Base-by-base conservation (phyloP, 2,797 vertebrate species). In the Stomatorhinus walkeri region DNA sequence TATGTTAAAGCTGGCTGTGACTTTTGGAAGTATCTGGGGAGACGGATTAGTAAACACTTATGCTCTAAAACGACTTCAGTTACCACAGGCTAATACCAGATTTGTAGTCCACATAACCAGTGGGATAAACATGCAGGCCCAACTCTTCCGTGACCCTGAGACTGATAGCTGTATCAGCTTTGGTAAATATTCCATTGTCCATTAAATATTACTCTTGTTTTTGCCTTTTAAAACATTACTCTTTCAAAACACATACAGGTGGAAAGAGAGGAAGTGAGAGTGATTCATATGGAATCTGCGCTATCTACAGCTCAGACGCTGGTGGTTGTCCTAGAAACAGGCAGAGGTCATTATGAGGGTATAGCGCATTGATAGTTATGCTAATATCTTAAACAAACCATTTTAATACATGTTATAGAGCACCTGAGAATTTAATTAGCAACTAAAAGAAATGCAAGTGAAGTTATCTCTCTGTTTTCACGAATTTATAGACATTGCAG, bases 31-130 rank as follows among this genome's bases (percentile, higher is more conserved):
- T 93, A 94, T 95, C 94, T 94, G 93, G 90, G 91, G 92, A 93
- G 93, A 89, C 91, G 91, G 94, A 95, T 95, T 95, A 95, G 87
- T 52, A 83, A 88, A 68, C 48, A 81, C 88, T 92, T 93, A 93
- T 88, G 91, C 8, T 24, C 90, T 85, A 89, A 91, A 93, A 93
- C 90, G 92, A 91, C 93, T 87, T 56, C 94, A 93, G 94, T 94
- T 93, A 91, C 89, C 8, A 0, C 0, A 89, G 85, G n/a, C 48
- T 85, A 22, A 48, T 22, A 91, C 89, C 91, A 90, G n/a, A 89
- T 91, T 91, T 76, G 89, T 90, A 90, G 88, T 89, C 52, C 88
- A 22, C 32, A 0, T n/a, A 86, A 61, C 68, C 49, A 43, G 28
- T 12, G 4, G 4, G 48, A 16, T 89, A 83, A 89, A 48, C 52